Evolutionary conservation across 2,113 vertebrate genomes (phyloP).

Genomic region (Heterochromis multidens): DNA sequence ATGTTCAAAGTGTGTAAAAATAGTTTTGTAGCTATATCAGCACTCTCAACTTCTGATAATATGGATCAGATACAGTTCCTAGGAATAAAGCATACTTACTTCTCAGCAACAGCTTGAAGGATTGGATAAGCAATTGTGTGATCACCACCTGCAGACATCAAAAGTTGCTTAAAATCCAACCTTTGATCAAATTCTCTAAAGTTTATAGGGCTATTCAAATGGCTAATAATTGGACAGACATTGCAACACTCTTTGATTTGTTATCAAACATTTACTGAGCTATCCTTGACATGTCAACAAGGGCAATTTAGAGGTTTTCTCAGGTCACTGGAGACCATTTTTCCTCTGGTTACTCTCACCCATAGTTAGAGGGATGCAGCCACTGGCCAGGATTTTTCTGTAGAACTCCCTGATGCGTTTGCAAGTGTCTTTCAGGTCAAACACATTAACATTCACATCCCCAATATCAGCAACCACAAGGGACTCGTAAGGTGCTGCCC

Average conservation of each 20-base stretch:
- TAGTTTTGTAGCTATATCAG: not conserved
- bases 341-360: constrained; percentile 79
- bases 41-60: not conserved
- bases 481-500: constrained; percentile 84
- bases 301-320: not conserved
- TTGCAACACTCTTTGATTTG: not conserved
- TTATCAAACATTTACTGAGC: not conserved
- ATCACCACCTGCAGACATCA: constrained; percentile 83
- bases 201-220: not conserved
- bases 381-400: constrained; percentile 67
- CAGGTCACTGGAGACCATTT: not conserved
- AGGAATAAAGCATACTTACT: constrained; percentile 75
- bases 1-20: not conserved
- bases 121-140: constrained; percentile 94
- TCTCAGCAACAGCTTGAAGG: constrained; percentile 85
- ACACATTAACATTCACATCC: constrained; percentile 87
- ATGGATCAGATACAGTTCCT: not conserved
- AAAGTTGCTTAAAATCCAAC: not conserved
- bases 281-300: not conserved
- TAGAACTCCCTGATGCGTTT: constrained; percentile 80
- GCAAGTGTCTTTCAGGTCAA: constrained; percentile 87
- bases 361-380: constrained; percentile 87
- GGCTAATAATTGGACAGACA: not conserved
- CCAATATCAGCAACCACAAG: constrained; percentile 88
- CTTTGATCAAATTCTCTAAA: not conserved